phyloP scores from a whole-genome alignment of 2,888 invertebrate genomes.

The Dryobotodes eremita region DNA sequence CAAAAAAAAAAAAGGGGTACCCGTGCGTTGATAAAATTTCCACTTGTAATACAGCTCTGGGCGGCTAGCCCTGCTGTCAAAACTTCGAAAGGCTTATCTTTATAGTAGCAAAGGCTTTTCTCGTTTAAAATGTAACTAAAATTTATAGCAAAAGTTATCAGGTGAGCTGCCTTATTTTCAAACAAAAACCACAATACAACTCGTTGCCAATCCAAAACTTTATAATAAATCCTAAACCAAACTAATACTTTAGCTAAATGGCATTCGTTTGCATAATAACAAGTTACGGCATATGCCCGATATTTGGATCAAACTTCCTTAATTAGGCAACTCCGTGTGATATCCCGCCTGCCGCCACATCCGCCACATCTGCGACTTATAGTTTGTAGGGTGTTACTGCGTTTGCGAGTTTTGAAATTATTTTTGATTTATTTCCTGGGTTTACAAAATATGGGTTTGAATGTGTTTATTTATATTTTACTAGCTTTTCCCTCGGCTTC shows the following conservation, averaged over 20 bases:
- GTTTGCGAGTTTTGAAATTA: neutral
- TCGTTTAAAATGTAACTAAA: neutral
- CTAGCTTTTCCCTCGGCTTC: too few species aligned
- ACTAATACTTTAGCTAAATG: constrained; percentile 41
- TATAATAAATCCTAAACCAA: constrained; percentile 48
- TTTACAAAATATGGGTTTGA: neutral
- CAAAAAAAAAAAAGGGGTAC: too few species aligned
- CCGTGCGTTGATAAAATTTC: neutral
- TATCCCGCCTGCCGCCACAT: constrained; percentile 64
- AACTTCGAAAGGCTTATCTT: neutral
- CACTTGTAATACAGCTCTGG: too few species aligned
- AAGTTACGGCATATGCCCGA: constrained; percentile 31
- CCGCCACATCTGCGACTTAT: constrained; percentile 71
- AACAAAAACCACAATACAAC: neutral
- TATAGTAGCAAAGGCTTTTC: neutral
- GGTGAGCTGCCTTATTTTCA: neutral
- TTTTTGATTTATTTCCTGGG: constrained; percentile 16
- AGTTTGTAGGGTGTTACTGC: constrained; percentile 57
- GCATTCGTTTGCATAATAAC: constrained; percentile 48
- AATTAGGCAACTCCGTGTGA: constrained; percentile 75
- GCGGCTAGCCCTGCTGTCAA: too few species aligned
- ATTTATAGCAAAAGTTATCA: neutral
- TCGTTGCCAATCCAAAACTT: constrained; percentile 18
- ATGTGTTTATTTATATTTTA: neutral
- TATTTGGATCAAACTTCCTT: constrained; percentile 68